A percentile compares a stretch with the other conserved stretches of the same genome.
phyloP scores from a whole-genome alignment of 2,888 invertebrate genomes.

The Strigamia crassipes region DNA sequence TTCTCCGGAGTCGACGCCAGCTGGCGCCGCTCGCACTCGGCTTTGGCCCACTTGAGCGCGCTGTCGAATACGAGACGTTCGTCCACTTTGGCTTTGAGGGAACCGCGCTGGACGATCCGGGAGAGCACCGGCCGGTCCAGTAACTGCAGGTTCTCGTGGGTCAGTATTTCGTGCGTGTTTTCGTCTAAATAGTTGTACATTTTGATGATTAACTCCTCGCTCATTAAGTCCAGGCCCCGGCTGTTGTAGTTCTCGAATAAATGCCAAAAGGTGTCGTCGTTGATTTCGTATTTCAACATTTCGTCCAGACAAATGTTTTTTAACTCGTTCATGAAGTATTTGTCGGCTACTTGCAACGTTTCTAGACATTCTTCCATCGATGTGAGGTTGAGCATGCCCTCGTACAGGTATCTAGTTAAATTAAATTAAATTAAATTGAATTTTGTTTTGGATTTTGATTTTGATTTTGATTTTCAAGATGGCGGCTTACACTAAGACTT shows the following conservation, averaged over 20 bases:
- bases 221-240: neutral
- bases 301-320: neutral
- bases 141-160: neutral
- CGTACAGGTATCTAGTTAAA: constrained; percentile 25
- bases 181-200: constrained; percentile 6
- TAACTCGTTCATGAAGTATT: constrained; percentile 7
- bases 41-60: neutral
- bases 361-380: constrained; percentile 18
- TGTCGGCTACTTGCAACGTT: neutral
- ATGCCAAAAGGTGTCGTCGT: neutral
- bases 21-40: neutral
- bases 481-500: neutral
- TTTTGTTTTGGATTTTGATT: neutral
- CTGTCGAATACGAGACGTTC: neutral
- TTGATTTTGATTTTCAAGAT: neutral
- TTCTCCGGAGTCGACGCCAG: neutral
- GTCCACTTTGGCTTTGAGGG: neutral
- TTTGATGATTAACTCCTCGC: neutral
- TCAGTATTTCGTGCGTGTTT: neutral
- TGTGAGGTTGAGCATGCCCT: neutral
- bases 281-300: neutral
- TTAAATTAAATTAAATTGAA: no score
- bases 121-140: neutral
- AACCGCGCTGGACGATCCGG: neutral
- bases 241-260: neutral